phyloP scores from a whole-genome alignment of 2,113 vertebrate species.

The Furnarius figulus region DNA sequence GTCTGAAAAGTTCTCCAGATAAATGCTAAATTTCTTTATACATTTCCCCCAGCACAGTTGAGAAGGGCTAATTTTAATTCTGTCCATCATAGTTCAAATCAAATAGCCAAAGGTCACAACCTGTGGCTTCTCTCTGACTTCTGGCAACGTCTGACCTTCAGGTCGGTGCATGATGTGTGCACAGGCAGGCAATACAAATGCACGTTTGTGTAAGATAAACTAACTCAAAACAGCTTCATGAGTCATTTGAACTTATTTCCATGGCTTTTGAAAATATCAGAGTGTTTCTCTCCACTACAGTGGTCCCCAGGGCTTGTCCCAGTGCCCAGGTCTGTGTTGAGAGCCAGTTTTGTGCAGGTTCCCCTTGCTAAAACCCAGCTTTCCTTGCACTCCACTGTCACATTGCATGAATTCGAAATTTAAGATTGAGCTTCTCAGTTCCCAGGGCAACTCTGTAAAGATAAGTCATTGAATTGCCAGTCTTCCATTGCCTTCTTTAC shows the following conservation, averaged over 20 bases:
- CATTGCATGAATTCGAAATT: accelerated
- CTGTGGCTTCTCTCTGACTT: not conserved
- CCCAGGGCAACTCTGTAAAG: not conserved
- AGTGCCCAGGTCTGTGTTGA: not conserved
- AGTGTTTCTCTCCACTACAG: not conserved
- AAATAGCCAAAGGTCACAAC: not conserved
- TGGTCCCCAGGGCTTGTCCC: not conserved
- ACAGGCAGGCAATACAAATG: not conserved
- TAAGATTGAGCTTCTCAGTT: not conserved
- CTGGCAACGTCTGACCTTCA: not conserved
- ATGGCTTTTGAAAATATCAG: not conserved
- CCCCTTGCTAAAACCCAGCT: not conserved
- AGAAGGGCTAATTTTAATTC: not conserved
- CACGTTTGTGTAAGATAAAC: not conserved
- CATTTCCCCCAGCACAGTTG: accelerated
- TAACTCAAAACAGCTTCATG: not conserved
- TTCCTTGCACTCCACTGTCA: not conserved
- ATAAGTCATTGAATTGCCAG: no score
- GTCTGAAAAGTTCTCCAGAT: not conserved
- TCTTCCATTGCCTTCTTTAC: not conserved
- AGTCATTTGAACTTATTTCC: not conserved
- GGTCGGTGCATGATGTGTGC: not conserved
- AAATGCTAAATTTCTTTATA: not conserved
- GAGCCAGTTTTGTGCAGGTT: not conserved
- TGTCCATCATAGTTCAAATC: not conserved